Conservation (phyloP, 2,888 invertebrate genomes). For the Netelia virgata region DNA sequence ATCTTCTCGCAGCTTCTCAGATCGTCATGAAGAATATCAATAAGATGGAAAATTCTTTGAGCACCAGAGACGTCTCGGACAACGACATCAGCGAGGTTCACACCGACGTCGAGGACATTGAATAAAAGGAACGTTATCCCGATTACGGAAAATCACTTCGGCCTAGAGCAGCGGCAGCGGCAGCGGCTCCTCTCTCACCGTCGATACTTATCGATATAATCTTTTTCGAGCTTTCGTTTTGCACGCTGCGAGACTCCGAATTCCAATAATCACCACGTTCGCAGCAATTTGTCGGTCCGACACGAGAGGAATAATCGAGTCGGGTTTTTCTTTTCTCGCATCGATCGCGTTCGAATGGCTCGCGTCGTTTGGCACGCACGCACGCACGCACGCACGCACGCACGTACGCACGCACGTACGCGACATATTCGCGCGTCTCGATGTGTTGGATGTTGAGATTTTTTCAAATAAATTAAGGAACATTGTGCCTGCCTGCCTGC, state of each 20-base stretch:
- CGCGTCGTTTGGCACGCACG: too few relatives aligned
- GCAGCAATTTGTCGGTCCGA: too few relatives aligned
- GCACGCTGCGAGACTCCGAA: slow-evolving; percentile 5
- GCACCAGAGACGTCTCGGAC: slow-evolving; percentile 74
- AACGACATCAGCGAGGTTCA: slow-evolving; percentile 77
- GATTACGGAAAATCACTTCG: neutral
- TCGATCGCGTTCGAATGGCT: too few relatives aligned
- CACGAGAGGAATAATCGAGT: too few relatives aligned
- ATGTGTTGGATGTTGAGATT: too few relatives aligned
- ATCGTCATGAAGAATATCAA: slow-evolving; percentile 80
- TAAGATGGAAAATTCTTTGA: slow-evolving; percentile 77
- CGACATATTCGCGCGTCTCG: too few relatives aligned
- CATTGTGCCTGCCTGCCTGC: too few relatives aligned
- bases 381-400: too few relatives aligned
- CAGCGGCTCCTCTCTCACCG: slow-evolving; percentile 34
- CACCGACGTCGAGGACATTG: slow-evolving; percentile 83
- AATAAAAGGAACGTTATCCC: slow-evolving; percentile 71
- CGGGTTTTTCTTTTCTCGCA: too few relatives aligned
- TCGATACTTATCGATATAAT: slow-evolving; percentile 62
- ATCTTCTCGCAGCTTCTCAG: slow-evolving; percentile 78
- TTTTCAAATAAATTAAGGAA: too few relatives aligned
- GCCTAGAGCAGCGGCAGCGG: neutral
- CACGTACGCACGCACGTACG: too few relatives aligned
- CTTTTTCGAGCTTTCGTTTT: slow-evolving; percentile 9
- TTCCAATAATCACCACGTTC: neutral